These are phyloP conservation scores for Dolichallabes microphthalmus DNA, from an alignment of 2,113 vertebrate species.

Conservation along the genomic window DNA sequence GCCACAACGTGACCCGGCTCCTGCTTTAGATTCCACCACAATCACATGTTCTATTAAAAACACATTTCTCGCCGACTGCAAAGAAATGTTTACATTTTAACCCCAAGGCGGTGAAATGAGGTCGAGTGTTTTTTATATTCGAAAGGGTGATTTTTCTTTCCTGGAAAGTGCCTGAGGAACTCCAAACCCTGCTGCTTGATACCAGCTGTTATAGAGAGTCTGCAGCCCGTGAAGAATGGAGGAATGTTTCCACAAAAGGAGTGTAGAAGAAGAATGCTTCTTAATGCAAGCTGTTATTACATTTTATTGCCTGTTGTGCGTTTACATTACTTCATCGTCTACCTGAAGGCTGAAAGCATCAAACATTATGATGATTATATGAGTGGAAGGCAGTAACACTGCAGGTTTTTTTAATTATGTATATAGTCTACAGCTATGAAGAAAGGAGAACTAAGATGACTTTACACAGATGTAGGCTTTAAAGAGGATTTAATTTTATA, in stretches of 20 bases:
- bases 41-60: background rate
- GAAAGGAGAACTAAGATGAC: background rate
- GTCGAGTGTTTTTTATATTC: background rate
- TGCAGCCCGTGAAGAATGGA: constrained; percentile 11
- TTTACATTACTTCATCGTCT: constrained; percentile 31
- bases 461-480: background rate
- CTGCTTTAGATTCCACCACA: background rate
- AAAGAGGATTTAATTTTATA: background rate
- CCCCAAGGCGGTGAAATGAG: background rate
- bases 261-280: background rate
- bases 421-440: background rate
- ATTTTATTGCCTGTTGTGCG: constrained; percentile 15
- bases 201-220: constrained; percentile 8
- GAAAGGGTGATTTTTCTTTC: constrained; percentile 4
- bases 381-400: background rate
- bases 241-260: background rate
- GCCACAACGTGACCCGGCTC: background rate
- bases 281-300: background rate
- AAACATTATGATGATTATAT: constrained; percentile 10
- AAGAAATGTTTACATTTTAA: background rate
- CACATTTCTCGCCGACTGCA: background rate
- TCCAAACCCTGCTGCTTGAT: background rate
- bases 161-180: constrained; percentile 13
- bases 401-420: no score
- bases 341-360: background rate